These are phyloP conservation scores for Mus spretus DNA, from an alignment of 2,797 vertebrate species.

Conservation along the genomic window DNA sequence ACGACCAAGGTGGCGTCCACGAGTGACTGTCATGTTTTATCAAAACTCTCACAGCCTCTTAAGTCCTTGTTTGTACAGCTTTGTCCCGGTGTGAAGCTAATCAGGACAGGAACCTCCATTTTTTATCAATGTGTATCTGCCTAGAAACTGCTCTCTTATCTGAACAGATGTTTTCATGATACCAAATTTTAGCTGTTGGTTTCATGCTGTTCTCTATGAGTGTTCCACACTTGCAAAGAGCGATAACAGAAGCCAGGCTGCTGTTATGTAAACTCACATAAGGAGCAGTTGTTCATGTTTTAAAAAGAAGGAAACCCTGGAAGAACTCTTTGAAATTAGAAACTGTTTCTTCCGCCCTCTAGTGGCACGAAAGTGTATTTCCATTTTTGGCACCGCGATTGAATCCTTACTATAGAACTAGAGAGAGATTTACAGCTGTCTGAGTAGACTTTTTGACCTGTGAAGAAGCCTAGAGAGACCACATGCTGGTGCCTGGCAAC, in stretches of 20 bases:
- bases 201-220: neutral
- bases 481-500: neutral
- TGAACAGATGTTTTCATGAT: conserved; percentile 41
- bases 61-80: neutral
- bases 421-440: neutral
- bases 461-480: neutral
- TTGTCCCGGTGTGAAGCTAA: neutral
- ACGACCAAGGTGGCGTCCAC: neutral
- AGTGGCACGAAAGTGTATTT: conserved; percentile 59
- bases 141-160: neutral
- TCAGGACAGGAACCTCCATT: neutral
- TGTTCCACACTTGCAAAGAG: neutral
- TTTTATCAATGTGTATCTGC: neutral
- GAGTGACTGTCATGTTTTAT: neutral
- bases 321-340: neutral
- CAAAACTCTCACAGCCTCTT: neutral
- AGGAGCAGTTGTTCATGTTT: neutral
- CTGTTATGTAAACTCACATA: conserved; percentile 19
- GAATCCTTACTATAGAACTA: neutral
- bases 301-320: neutral
- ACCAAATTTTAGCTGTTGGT: neutral
- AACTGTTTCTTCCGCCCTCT: conserved; percentile 35
- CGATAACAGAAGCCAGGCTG: neutral
- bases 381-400: neutral
- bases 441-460: neutral